These are phyloP conservation scores for Archivesica marissinica DNA, from an alignment of 1,140 invertebrate genomes.

Conservation along the genomic window DNA sequence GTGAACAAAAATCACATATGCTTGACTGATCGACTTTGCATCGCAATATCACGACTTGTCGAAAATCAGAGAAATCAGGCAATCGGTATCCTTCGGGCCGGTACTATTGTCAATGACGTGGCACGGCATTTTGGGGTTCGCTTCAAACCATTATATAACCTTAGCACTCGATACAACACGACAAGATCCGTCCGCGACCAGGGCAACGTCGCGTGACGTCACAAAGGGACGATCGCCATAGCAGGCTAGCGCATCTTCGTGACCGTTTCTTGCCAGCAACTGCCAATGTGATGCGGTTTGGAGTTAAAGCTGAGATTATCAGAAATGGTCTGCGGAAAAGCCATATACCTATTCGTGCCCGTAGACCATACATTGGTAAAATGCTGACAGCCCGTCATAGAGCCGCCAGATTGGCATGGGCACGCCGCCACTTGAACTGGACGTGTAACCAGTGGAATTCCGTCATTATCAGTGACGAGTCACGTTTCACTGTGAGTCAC, in stretches of 20 bases:
- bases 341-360: background rate
- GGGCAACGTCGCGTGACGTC: background rate
- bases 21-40: background rate
- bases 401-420: background rate
- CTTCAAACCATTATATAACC: background rate
- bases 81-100: background rate
- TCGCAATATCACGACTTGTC: background rate
- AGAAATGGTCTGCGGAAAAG: background rate
- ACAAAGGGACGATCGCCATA: background rate
- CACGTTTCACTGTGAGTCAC: background rate
- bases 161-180: background rate
- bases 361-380: background rate
- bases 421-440: background rate
- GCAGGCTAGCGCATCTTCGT: background rate
- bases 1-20: too few relatives aligned
- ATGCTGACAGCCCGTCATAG: background rate
- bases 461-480: background rate
- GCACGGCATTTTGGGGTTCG: background rate
- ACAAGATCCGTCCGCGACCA: background rate
- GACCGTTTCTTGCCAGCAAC: background rate
- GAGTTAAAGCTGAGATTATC: background rate
- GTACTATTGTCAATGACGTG: background rate
- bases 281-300: background rate
- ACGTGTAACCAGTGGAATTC: background rate
- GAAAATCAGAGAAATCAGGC: background rate